A percentile compares a stretch with the other conserved stretches of the same genome.
phyloP scores from a whole-genome alignment of 2,888 invertebrate species.

The Lysandra coridon region DNA sequence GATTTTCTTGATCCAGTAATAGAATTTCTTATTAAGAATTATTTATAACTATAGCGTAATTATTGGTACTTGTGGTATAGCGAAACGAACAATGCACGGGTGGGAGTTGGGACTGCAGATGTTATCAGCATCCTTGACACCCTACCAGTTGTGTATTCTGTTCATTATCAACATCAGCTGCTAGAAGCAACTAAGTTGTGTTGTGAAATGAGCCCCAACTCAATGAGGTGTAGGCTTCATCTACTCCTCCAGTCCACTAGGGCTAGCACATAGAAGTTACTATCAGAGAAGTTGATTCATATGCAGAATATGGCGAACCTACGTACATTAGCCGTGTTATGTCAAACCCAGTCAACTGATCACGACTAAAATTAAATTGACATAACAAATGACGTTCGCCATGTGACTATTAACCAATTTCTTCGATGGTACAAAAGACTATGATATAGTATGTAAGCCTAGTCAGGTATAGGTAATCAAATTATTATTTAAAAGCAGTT shows the following conservation, averaged over 20 bases:
- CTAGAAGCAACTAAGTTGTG: neutral
- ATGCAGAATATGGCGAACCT: neutral
- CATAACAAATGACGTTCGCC: too few relatives aligned
- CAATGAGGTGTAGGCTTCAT: neutral
- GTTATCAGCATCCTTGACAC: slow-evolving; percentile 3
- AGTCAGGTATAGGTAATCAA: neutral
- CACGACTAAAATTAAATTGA: too few relatives aligned
- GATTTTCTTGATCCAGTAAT: neutral
- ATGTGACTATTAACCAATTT: neutral
- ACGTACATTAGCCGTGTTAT: neutral
- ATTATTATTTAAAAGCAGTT: slow-evolving; percentile 22
- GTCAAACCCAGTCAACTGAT: neutral
- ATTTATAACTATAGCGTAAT: neutral
- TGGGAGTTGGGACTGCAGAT: neutral
- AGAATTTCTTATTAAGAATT: too few relatives aligned
- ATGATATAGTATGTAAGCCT: neutral
- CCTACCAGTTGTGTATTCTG: neutral
- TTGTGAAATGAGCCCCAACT: neutral
- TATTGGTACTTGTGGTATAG: too few relatives aligned
- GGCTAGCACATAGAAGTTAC: neutral
- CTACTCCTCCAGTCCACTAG: neutral
- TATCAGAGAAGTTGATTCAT: too few relatives aligned
- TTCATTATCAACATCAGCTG: neutral
- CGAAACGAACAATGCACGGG: neutral
- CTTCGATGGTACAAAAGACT: neutral